Base-by-base conservation (phyloP, 2,888 invertebrate genomes). In the Drosophila fungiperda region DNA sequence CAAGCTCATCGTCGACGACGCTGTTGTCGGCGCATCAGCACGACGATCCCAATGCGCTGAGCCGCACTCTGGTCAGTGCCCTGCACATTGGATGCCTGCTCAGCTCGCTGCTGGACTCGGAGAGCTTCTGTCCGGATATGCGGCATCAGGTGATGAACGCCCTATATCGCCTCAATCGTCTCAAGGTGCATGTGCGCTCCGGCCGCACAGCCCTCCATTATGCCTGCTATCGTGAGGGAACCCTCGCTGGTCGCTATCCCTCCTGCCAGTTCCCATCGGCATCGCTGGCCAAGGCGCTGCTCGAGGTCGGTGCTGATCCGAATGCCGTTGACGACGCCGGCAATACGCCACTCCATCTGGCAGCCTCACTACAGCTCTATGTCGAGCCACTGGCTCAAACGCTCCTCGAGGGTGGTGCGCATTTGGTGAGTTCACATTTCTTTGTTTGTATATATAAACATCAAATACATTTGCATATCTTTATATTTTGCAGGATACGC, bases 301-400 rank as follows among this genome's bases (percentile, higher is more conserved):
- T 98, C 75, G 95, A 96, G 79, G 97, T 97, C 32, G 98, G 98
- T 15, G 97, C 98, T 0, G 95, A 96, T 93, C 96, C 97, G 1
- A 96, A 96, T 93, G 96, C 96, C 0, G 93, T 95, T 3, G 98
- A 99, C 93, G 95, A 96, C 61, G 96, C 96, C 66, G 97, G 97
- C 26, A 98, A 98, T 93, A 98, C 98, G 26, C 96, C 98, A 15
- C 94, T 99, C 58, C 98, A 98, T 92, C 94, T 98, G 71, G 96
- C 96, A 0, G 97, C 97, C 73, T 95, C 96, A 93, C 95, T 96
- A 68, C 93, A 94, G 78, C 96, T 96, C 0, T 96, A 96, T 87
- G 95, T 96, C 0, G 94, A 95, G 3, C 95, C 95, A 50, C 94
- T 98, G 49, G 95, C 97, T 0, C 94, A 95, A 81, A 95, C 95